These are phyloP conservation scores for Chamaetylas fuelleborni DNA, from an alignment of 2,113 vertebrate species.

Conservation along the genomic window DNA sequence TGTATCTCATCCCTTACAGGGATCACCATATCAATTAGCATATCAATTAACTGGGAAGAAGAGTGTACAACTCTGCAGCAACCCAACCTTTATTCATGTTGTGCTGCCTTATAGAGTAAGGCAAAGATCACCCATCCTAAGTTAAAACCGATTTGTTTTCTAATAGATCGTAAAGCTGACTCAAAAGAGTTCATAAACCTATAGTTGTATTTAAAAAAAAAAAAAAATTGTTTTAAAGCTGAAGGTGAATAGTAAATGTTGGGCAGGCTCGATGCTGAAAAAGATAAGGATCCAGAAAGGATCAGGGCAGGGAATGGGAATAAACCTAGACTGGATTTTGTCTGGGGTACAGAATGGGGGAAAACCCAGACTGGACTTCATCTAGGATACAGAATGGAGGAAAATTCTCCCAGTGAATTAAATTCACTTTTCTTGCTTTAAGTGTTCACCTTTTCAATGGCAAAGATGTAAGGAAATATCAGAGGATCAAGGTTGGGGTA, in stretches of 20 bases:
- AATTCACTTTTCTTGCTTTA: neutral
- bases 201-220: neutral
- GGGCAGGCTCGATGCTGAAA: neutral
- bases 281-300: neutral
- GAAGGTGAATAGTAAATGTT: neutral
- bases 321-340: accelerated
- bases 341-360: neutral
- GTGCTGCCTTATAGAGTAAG: neutral
- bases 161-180: neutral
- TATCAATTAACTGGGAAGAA: neutral
- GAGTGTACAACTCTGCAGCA: neutral
- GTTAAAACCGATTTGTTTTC: neutral
- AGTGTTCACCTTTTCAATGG: neutral
- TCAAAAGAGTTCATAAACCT: neutral
- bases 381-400: accelerated
- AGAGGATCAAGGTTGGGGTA: neutral
- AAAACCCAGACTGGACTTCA: accelerated
- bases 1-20: neutral
- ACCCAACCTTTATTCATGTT: neutral
- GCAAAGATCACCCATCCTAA: neutral
- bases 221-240: neutral
- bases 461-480: neutral
- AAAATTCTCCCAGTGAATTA: neutral
- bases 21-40: neutral
- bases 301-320: neutral